These are phyloP conservation scores for Sinocyclocheilus anophthalmus DNA, from an alignment of 2,113 vertebrate genomes.

Conservation along the genomic window DNA sequence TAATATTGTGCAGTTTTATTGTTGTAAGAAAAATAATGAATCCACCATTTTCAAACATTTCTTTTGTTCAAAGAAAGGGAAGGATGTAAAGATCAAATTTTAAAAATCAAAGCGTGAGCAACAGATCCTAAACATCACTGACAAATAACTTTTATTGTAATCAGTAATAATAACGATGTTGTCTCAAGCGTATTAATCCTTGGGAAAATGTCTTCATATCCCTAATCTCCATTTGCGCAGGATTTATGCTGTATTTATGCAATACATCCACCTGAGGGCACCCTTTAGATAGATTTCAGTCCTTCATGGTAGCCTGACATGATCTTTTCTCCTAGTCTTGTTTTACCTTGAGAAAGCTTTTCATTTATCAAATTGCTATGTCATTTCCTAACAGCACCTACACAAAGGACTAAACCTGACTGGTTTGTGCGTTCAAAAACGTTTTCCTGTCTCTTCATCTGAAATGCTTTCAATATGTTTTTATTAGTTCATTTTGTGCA, in stretches of 20 bases:
- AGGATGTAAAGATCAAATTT: too few species aligned
- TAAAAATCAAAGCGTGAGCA: too few species aligned
- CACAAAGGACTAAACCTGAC: not conserved
- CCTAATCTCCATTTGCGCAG: not conserved
- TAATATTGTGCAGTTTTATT: too few species aligned
- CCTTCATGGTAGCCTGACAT: not conserved
- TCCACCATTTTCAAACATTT: too few species aligned
- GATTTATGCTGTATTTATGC: not conserved
- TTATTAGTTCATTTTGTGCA: not conserved
- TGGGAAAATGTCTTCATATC: not conserved
- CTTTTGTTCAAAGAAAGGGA: too few species aligned
- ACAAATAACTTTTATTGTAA: not conserved
- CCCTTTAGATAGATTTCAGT: not conserved
- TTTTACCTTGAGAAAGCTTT: not conserved
- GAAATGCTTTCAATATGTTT: not conserved
- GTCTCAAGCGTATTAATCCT: too few species aligned
- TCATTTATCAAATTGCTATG: not conserved
- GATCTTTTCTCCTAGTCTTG: not conserved
- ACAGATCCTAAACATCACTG: too few species aligned
- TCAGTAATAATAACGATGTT: not conserved
- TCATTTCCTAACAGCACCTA: not conserved
- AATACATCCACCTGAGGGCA: slow-evolving; percentile 36
- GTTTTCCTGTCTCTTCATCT: not conserved
- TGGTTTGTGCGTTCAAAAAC: not conserved
- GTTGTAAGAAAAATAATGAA: too few species aligned